phyloP scores from a whole-genome alignment of 2,888 invertebrate genomes.

The Chymomyza procnemis region DNA sequence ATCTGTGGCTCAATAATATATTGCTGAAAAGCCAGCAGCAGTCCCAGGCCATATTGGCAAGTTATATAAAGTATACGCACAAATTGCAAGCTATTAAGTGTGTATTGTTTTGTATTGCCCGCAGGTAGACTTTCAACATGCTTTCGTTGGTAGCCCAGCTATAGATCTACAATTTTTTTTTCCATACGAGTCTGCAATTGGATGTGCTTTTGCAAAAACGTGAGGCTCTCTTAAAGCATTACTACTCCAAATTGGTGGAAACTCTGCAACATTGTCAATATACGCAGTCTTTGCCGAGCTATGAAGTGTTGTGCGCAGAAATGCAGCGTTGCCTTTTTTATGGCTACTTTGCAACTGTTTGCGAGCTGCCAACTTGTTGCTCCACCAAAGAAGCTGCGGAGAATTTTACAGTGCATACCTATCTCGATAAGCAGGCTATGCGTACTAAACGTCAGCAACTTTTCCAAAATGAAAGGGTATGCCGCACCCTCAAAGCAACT shows the following conservation, averaged over 20 bases:
- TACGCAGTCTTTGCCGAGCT: constrained; percentile 43
- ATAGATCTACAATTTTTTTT: constrained; percentile 75
- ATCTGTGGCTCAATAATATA: constrained; percentile 79
- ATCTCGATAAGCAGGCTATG: constrained; percentile 46
- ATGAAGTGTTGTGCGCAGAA: constrained; percentile 53
- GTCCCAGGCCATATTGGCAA: constrained; percentile 55
- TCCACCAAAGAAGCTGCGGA: constrained; percentile 49
- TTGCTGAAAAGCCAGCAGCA: constrained; percentile 34
- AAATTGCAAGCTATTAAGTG: not conserved
- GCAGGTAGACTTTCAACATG: constrained; percentile 76
- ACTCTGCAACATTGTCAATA: constrained; percentile 45
- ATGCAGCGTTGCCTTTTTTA: constrained; percentile 60
- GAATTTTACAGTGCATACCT: constrained; percentile 56
- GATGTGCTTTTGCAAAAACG: constrained; percentile 62
- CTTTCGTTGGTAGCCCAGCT: constrained; percentile 71
- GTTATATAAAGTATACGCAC: constrained; percentile 17
- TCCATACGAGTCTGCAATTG: constrained; percentile 70
- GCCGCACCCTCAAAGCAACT: not conserved
- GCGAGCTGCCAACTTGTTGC: constrained; percentile 66
- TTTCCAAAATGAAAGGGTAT: constrained; percentile 59
- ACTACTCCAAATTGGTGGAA: constrained; percentile 53
- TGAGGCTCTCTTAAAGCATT: constrained; percentile 57
- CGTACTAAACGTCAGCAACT: constrained; percentile 51
- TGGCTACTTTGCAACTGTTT: constrained; percentile 62
- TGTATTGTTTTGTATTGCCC: not conserved